Conservation (phyloP, 2,113 vertebrate species). For the Heliornis fulica region DNA sequence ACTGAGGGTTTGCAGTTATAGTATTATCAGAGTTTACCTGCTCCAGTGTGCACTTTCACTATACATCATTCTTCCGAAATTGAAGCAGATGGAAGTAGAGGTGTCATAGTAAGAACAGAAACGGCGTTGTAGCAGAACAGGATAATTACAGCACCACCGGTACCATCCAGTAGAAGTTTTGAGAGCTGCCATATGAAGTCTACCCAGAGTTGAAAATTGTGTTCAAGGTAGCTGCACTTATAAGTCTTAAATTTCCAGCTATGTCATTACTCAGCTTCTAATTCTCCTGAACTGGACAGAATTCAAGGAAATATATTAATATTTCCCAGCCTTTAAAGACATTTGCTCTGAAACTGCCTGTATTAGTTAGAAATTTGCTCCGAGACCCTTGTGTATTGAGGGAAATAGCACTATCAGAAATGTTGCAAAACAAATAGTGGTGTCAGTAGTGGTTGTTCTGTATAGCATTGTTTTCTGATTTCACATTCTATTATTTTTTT, state of each 20-base stretch:
- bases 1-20: background rate
- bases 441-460: background rate
- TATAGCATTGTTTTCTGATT: background rate
- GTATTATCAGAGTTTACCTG: background rate
- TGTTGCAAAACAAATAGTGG: rapidly evolving
- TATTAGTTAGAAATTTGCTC: too few relatives aligned
- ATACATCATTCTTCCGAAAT: background rate
- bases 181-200: background rate
- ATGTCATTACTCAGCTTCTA: background rate
- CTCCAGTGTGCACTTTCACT: background rate
- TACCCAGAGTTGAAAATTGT: background rate
- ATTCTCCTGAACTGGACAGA: background rate
- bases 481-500: background rate
- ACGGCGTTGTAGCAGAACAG: background rate
- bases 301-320: background rate
- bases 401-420: background rate
- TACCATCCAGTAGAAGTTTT: background rate
- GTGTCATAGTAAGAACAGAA: background rate
- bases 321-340: background rate
- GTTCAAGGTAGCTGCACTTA: background rate
- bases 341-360: background rate
- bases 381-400: too few relatives aligned
- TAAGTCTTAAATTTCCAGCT: background rate
- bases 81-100: background rate
- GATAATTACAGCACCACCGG: rapidly evolving